Percentiles rank a stretch among this genome's conserved stretches.
phyloP scores from a whole-genome alignment of 2,797 vertebrate genomes.

The Eulemur albifrons region DNA sequence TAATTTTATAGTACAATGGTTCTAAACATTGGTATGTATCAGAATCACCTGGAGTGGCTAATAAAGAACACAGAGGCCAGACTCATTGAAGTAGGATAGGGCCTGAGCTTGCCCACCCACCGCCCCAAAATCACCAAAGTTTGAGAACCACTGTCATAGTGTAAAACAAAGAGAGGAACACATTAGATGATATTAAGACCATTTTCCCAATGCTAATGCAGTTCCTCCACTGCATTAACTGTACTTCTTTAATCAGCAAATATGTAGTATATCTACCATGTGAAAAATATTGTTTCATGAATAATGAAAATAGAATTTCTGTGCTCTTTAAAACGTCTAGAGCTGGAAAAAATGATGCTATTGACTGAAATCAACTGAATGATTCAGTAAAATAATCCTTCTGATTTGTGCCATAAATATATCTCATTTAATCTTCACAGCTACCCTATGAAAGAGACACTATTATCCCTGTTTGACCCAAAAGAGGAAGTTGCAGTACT shows the following conservation, averaged over 20 bases:
- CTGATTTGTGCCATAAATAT: neutral
- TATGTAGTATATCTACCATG: neutral
- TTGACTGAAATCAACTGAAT: constrained; percentile 23
- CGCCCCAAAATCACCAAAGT: neutral
- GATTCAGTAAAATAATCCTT: constrained; percentile 3
- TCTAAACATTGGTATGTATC: neutral
- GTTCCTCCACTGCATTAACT: neutral
- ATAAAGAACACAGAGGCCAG: neutral
- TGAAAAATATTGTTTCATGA: neutral
- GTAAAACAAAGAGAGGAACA: neutral
- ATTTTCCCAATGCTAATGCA: neutral
- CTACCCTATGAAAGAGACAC: neutral
- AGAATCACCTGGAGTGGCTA: neutral
- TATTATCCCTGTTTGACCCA: neutral
- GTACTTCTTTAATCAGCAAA: neutral
- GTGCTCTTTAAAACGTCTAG: neutral
- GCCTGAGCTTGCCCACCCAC: neutral
- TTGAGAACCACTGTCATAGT: neutral
- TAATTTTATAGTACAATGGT: neutral
- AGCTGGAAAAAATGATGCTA: neutral
- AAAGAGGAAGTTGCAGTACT: neutral
- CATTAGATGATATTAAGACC: neutral
- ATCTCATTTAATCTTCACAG: constrained; percentile 14
- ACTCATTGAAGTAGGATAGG: neutral
- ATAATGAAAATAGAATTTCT: constrained; percentile 35